Conservation (phyloP, 2,888 invertebrate species). For the Patella pellucida region DNA sequence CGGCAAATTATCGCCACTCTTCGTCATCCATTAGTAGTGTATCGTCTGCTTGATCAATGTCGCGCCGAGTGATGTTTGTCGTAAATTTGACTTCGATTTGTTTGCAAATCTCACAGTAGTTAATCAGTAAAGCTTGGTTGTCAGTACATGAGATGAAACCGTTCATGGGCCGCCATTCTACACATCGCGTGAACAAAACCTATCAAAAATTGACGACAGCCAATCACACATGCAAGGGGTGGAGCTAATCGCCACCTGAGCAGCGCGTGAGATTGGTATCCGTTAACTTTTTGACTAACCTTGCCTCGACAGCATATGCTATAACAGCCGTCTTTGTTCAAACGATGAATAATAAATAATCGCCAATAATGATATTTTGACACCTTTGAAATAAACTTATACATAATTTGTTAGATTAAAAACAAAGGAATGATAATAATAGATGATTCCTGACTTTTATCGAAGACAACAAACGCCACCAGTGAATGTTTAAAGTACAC, state of each 20-base stretch:
- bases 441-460: no score
- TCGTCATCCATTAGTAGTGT: neutral
- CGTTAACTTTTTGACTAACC: no score
- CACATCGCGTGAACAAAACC: constrained; percentile 16
- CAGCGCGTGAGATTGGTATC: constrained; percentile 4
- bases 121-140: constrained; percentile 5
- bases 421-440: no score
- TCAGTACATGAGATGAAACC: constrained; percentile 4
- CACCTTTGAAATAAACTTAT: no score
- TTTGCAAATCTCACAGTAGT: constrained; percentile 10
- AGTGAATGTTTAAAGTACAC: no score
- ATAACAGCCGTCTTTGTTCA: no score
- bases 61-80: constrained; percentile 4
- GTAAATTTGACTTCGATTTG: constrained; percentile 12
- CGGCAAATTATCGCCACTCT: neutral
- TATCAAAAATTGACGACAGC: constrained; percentile 11
- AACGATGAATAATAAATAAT: no score
- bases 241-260: constrained; percentile 8
- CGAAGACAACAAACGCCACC: no score
- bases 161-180: constrained; percentile 1
- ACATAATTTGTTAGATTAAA: no score
- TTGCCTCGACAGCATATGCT: no score
- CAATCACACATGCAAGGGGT: constrained; percentile 15
- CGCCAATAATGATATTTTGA: no score
- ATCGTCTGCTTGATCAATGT: neutral